Evolutionary conservation across 2,113 vertebrate genomes (phyloP).

Genomic region (Calyptomena viridis): DNA sequence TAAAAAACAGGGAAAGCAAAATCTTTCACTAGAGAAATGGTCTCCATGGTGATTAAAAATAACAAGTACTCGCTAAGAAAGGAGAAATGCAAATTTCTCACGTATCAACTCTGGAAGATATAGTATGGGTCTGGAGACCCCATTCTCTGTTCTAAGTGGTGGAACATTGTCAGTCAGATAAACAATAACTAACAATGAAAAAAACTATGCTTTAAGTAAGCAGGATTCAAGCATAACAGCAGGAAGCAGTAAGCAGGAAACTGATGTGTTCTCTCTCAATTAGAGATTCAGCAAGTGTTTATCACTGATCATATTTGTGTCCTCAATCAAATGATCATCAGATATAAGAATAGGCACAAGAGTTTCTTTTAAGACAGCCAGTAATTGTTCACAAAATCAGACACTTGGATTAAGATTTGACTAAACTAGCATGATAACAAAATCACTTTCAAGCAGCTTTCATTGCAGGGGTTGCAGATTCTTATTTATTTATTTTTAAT

Average conservation of each 20-base stretch:
- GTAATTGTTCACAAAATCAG: neutral
- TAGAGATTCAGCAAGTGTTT: neutral
- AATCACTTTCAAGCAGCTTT: neutral
- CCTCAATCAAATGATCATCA: neutral
- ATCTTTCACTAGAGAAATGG: neutral
- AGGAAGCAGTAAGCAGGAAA: neutral
- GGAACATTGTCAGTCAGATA: neutral
- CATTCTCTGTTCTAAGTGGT: neutral
- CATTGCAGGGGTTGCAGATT: neutral
- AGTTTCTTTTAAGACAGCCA: neutral
- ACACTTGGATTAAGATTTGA: neutral
- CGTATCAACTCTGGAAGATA: neutral
- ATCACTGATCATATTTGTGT: rapidly evolving
- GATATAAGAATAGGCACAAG: neutral
- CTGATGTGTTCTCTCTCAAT: neutral
- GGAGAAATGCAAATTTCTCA: neutral
- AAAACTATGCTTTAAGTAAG: neutral
- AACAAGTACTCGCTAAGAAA: neutral
- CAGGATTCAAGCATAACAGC: neutral
- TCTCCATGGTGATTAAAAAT: neutral
- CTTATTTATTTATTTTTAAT: neutral
- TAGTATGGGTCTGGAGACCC: neutral
- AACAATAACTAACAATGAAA: neutral
- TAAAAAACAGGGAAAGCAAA: neutral
- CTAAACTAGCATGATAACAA: neutral